Evolutionary conservation across 2,113 vertebrate species (phyloP).

Genomic region (Aptenodytes forsteri): DNA sequence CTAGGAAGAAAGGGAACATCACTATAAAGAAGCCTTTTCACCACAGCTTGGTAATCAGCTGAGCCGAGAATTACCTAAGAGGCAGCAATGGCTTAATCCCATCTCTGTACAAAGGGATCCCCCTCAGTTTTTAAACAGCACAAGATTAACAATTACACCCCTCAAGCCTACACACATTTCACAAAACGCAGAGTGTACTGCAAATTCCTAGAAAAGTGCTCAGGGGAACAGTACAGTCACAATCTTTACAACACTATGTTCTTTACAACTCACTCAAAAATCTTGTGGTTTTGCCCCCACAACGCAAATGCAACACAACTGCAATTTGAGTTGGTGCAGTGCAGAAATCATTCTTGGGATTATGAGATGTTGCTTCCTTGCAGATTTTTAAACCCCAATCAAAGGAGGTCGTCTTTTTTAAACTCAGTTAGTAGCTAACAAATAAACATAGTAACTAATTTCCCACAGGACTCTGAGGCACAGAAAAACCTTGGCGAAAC

Average conservation of each 20-base stretch:
- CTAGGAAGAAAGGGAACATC: not conserved
- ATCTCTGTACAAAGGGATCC: not conserved
- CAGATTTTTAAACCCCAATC: not conserved
- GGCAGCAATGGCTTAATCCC: not conserved
- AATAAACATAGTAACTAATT: not conserved
- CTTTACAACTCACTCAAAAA: not conserved
- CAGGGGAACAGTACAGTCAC: not conserved
- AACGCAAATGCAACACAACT: not conserved
- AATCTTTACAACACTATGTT: not conserved
- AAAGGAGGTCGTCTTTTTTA: not conserved
- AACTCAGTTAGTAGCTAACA: not conserved
- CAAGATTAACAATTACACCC: not conserved
- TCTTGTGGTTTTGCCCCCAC: not conserved
- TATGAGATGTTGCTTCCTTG: not conserved
- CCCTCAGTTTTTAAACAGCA: not conserved
- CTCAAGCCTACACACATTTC: not conserved
- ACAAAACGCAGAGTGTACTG: not conserved
- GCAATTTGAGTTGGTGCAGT: not conserved
- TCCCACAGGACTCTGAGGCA: not conserved
- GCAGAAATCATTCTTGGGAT: not conserved
- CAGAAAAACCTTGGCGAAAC: not conserved
- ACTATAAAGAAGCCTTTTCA: not conserved
- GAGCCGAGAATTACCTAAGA: not conserved
- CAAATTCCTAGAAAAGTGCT: not conserved
- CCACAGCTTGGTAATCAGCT: not conserved